phyloP scores from a whole-genome alignment of 2,888 invertebrate genomes.

The Noctua janthina region DNA sequence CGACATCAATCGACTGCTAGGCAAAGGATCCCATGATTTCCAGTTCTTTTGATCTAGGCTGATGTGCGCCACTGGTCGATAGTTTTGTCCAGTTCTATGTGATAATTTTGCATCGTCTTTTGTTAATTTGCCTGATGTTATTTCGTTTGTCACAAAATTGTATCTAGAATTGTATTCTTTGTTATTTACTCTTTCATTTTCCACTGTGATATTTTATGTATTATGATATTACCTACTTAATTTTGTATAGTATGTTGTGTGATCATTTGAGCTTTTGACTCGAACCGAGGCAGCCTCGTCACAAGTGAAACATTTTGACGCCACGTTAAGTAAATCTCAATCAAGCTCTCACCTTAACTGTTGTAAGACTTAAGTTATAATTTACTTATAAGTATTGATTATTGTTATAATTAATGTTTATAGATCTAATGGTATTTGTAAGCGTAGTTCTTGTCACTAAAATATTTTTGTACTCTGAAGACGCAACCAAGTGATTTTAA shows the following conservation, averaged over 20 bases:
- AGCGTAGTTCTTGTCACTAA: constrained; percentile 58
- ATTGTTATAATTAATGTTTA: constrained; percentile 54
- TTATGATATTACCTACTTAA: neutral
- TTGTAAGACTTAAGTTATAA: constrained; percentile 50
- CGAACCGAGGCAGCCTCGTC: constrained; percentile 24
- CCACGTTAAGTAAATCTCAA: constrained; percentile 32
- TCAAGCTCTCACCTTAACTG: constrained; percentile 51
- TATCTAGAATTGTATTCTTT: constrained; percentile 16
- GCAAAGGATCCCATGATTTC: neutral
- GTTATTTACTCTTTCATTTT: neutral
- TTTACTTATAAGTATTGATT: constrained; percentile 61
- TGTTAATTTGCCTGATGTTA: too few species aligned
- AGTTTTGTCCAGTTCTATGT: neutral
- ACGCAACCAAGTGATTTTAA: constrained; percentile 59
- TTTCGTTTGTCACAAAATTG: constrained; percentile 21
- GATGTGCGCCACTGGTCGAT: neutral
- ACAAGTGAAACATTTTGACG: constrained; percentile 13
- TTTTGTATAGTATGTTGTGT: neutral
- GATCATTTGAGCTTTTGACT: neutral
- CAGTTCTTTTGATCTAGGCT: neutral
- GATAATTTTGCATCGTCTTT: neutral
- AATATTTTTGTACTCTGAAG: constrained; percentile 60
- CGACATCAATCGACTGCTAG: neutral
- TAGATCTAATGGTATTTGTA: constrained; percentile 46
- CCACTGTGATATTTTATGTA: neutral